Conservation (phyloP, 2,888 invertebrate genomes). For the Parnassius orleans region DNA sequence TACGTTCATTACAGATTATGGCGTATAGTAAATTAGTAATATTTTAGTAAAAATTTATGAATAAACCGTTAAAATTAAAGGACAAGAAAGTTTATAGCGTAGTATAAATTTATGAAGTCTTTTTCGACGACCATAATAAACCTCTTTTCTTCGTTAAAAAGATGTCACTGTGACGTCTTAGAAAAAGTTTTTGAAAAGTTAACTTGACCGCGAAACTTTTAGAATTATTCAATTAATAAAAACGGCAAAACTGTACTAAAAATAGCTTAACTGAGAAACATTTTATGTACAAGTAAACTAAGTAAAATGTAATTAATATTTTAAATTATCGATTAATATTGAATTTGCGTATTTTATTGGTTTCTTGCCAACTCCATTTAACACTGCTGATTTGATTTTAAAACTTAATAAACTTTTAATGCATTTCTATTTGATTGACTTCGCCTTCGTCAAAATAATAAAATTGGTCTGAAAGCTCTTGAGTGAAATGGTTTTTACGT, state of each 20-base stretch:
- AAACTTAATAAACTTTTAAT: conserved; percentile 25
- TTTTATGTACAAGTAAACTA: not conserved
- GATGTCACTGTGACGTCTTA: conserved; percentile 18
- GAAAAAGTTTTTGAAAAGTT: conserved; percentile 25
- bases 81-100: too few species aligned
- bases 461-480: conserved; percentile 78
- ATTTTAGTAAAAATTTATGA: too few species aligned
- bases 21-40: too few species aligned
- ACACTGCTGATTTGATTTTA: conserved; percentile 6
- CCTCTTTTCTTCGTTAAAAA: conserved; percentile 10
- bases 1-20: too few species aligned
- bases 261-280: not conserved
- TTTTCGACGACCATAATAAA: not conserved
- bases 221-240: conserved; percentile 3
- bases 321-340: not conserved
- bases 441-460: conserved; percentile 48
- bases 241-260: not conserved
- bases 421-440: conserved; percentile 37
- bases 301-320: not conserved
- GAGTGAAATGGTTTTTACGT: conserved; percentile 82
- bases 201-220: conserved; percentile 21
- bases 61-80: too few species aligned
- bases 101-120: not conserved
- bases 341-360: conserved; percentile 11
- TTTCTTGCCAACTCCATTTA: conserved; percentile 14